Evolutionary conservation across 2,113 vertebrate genomes (phyloP).

Genomic region (Dipodomys spectabilis): DNA sequence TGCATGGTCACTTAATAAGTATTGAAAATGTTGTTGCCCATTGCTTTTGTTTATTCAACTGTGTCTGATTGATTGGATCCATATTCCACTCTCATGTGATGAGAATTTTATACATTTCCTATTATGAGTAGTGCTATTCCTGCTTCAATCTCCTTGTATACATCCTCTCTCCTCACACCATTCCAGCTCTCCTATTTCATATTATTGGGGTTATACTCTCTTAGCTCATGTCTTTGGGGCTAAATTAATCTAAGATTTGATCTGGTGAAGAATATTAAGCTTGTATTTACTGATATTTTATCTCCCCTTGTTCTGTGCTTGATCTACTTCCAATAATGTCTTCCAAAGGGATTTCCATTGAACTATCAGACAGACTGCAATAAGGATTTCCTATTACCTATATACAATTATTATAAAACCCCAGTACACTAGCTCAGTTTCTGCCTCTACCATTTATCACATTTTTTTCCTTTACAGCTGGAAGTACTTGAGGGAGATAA

Average conservation of each 20-base stretch:
- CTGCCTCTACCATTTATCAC: fast-evolving
- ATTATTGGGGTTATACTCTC: neutral
- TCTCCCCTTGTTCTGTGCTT: neutral
- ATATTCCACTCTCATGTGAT: neutral
- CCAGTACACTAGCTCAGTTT: fast-evolving
- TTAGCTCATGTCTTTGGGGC: neutral
- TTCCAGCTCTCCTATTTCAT: neutral
- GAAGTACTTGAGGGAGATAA: neutral
- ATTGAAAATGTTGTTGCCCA: neutral
- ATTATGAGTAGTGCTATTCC: neutral
- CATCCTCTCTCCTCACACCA: neutral
- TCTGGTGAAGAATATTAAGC: neutral
- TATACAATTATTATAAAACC: neutral
- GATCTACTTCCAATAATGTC: fast-evolving
- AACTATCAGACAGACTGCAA: neutral
- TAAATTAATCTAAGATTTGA: neutral
- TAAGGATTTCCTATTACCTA: fast-evolving
- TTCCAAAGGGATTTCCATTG: neutral
- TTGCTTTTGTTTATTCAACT: neutral
- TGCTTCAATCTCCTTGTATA: neutral
- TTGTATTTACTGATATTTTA: fast-evolving
- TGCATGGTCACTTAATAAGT: neutral
- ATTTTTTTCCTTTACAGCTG: neutral
- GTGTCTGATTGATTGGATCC: neutral
- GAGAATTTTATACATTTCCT: neutral